phyloP scores from a whole-genome alignment of 2,797 vertebrate species.

The Acropternis orthonyx region DNA sequence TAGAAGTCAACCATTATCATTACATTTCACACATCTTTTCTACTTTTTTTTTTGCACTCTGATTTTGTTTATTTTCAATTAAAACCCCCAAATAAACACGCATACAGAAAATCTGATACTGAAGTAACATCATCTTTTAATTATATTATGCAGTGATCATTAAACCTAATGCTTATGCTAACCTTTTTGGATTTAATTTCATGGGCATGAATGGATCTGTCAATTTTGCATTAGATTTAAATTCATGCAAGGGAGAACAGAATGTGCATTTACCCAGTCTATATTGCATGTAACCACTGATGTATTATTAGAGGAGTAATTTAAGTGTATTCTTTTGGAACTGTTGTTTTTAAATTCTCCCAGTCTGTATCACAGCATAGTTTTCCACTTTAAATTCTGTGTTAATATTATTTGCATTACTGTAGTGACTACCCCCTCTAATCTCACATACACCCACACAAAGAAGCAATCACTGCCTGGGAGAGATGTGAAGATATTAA shows the following conservation, averaged over 20 bases:
- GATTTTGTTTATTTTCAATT: slow-evolving; percentile 82
- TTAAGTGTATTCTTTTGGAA: background rate
- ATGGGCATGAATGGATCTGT: slow-evolving; percentile 19
- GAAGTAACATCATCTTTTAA: slow-evolving; percentile 74
- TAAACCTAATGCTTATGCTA: slow-evolving; percentile 64
- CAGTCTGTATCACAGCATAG: slow-evolving; percentile 23
- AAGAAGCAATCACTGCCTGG: background rate
- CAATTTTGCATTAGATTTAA: slow-evolving; percentile 20
- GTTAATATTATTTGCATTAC: background rate
- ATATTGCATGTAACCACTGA: slow-evolving; percentile 16
- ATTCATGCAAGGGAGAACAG: background rate
- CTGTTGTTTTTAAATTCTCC: background rate
- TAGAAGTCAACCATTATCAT: slow-evolving; percentile 83
- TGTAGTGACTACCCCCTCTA: background rate
- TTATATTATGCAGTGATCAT: slow-evolving; percentile 57
- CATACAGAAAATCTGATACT: slow-evolving; percentile 68
- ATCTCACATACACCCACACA: background rate
- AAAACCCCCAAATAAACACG: slow-evolving; percentile 76
- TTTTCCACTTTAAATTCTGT: slow-evolving; percentile 3
- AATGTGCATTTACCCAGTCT: background rate
- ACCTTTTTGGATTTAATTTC: slow-evolving; percentile 12
- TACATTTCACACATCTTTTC: slow-evolving; percentile 76
- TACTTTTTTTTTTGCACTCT: slow-evolving; percentile 55
- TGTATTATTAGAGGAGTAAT: slow-evolving; percentile 45
- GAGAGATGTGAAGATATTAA: background rate